Base-by-base conservation (phyloP, 37 sponge, comb jelly and placozoan genomes). In the Beroe ovata region DNA sequence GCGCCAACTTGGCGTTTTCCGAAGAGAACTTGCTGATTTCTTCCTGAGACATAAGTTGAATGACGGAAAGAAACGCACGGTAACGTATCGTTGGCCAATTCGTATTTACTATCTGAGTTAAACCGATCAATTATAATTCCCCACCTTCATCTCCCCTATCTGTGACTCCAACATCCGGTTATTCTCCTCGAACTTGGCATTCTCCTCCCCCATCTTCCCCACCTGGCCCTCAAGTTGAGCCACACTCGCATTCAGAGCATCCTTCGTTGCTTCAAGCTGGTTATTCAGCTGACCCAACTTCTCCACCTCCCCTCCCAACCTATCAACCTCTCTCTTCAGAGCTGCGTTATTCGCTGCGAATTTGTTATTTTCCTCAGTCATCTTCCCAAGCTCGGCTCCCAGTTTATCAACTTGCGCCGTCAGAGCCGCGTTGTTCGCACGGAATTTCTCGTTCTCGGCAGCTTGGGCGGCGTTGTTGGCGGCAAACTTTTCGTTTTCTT, bases 181-280 rank as follows among this genome's bases (percentile, higher is more conserved):
- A 19, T 77, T 77, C 54, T 77, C 84, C 84, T 77, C 84, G 41
- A 77, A 77, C 84, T 42, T 77, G 21, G 84, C 84, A 29, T 77
- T 77, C 54, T 77, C 84, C 8, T 77, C 39, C 19, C 84, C 84
- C 84, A 77, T 77, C 58, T 77, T 77, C 25, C 14, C 42, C 25
- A 77, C 84, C 84, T 77, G 84, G 1, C 84, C 84, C 84, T 77
- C 84, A 1, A 77, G 29, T 25, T 39, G 58, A 22, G 84, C 84
- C 54, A 77, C 84, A 39, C 58, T 42, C 4, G 58, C 54, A 16
- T 77, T 39, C 20, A 77, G 84, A 28, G 42, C 84, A 77, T 77
- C 84, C 54, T 77, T 77, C 54, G 84, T 77, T 8, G 42, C 58
- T 23, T 77, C 84, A 47, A 77, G 29, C 58, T 39, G 58, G 58